phyloP scores from a whole-genome alignment of 2,113 vertebrate species.

The Pseudorasbora parva region DNA sequence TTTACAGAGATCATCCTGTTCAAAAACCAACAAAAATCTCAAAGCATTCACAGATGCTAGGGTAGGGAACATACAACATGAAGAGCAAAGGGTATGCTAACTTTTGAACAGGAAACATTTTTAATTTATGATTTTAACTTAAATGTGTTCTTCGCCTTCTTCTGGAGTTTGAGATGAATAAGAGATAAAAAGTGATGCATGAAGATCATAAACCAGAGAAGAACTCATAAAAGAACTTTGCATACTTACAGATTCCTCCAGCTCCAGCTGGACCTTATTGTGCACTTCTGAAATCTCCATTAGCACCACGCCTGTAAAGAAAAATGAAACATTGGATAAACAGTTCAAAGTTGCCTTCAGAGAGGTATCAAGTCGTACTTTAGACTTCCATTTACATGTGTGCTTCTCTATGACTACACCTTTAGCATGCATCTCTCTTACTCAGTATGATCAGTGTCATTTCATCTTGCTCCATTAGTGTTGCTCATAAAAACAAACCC shows the following conservation, averaged over 20 bases:
- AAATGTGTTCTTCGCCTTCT: not conserved
- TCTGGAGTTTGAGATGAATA: not conserved
- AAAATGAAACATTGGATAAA: conserved; percentile 51
- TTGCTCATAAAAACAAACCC: conserved; percentile 36
- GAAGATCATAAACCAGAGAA: not conserved
- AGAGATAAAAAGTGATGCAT: not conserved
- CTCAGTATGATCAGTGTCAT: not conserved
- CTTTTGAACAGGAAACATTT: not conserved
- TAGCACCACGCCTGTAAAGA: conserved; percentile 85
- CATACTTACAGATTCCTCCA: conserved; percentile 91
- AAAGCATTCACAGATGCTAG: not conserved
- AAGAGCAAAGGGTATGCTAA: not conserved
- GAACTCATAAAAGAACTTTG: no score
- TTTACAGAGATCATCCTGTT: not conserved
- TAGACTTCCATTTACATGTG: not conserved
- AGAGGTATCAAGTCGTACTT: not conserved
- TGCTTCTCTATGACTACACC: not conserved
- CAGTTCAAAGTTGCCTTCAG: not conserved
- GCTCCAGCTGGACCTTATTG: conserved; percentile 86
- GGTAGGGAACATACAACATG: not conserved
- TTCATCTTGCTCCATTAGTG: conserved; percentile 41
- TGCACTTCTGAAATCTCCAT: conserved; percentile 91
- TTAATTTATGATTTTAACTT: no score
- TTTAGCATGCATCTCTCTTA: not conserved
- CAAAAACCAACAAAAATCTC: not conserved